A percentile compares a stretch with the other conserved stretches of the same genome.
Conservation (phyloP, 2,113 vertebrate genomes). For the Lepus timidus region DNA sequence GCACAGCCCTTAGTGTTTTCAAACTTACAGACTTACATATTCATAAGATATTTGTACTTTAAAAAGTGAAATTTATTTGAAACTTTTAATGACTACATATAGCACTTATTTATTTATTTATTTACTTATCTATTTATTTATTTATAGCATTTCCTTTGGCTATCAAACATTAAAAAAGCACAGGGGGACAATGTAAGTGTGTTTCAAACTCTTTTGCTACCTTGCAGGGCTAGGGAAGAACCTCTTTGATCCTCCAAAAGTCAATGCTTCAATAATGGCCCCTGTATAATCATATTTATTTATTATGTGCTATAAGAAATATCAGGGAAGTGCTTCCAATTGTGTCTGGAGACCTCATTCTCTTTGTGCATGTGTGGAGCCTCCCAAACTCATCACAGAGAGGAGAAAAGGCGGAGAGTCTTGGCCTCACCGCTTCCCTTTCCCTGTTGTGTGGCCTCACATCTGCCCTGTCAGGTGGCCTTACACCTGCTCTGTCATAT, state of each 20-base stretch:
- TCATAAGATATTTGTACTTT: background rate
- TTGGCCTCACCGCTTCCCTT: background rate
- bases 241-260: background rate
- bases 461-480: no score
- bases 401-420: background rate
- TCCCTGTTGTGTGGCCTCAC: no score
- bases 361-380: background rate
- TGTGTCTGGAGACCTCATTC: background rate
- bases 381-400: background rate
- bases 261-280: background rate
- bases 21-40: background rate
- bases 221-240: background rate
- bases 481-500: no score
- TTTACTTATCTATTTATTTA: no score
- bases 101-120: background rate
- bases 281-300: background rate
- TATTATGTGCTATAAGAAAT: background rate
- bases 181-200: background rate
- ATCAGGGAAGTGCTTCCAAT: background rate
- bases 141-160: background rate
- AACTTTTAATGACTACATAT: background rate
- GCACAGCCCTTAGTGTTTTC: background rate
- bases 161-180: background rate
- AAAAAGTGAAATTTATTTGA: constrained; percentile 16
- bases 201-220: background rate